These are phyloP conservation scores for Apocheima hispidaria DNA, from an alignment of 2,888 invertebrate genomes.

Conservation along the genomic window DNA sequence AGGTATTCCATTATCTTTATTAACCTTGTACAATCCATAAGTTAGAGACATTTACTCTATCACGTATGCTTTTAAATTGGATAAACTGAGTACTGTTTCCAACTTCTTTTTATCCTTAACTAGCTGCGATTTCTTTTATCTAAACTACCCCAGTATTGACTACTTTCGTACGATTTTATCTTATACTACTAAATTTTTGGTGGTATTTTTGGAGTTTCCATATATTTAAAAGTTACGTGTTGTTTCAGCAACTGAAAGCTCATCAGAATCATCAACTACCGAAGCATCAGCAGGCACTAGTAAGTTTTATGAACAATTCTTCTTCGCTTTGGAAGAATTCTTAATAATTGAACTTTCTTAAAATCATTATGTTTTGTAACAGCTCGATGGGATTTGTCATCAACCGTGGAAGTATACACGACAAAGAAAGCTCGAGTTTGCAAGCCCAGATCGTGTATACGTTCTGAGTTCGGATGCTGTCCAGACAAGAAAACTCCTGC, in stretches of 20 bases:
- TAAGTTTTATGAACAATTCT: conserved; percentile 14
- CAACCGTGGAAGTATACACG: conserved; percentile 82
- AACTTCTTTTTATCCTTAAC: too few species aligned
- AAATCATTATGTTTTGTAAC: conserved; percentile 30
- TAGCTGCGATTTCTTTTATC: too few species aligned
- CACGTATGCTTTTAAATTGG: too few species aligned
- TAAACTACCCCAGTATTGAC: too few species aligned
- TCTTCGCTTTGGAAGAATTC: background rate
- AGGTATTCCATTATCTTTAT: background rate
- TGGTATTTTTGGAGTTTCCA: background rate
- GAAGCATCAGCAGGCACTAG: conserved; percentile 30
- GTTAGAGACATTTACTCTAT: too few species aligned
- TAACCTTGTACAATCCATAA: background rate
- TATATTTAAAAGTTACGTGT: background rate
- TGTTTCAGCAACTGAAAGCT: conserved; percentile 28
- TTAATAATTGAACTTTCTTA: background rate
- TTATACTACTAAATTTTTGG: background rate
- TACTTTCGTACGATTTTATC: too few species aligned
- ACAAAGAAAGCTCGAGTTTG: conserved; percentile 83
- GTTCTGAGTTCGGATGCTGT: conserved; percentile 93
- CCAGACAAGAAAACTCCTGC: conserved; percentile 92
- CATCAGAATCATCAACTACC: conserved; percentile 29
- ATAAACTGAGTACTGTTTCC: too few species aligned
- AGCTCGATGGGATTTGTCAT: conserved; percentile 84
- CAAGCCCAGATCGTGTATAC: conserved; percentile 87